phyloP scores from a whole-genome alignment of 64 coral and sea anemone genomes.

The Anthopleura sola region DNA sequence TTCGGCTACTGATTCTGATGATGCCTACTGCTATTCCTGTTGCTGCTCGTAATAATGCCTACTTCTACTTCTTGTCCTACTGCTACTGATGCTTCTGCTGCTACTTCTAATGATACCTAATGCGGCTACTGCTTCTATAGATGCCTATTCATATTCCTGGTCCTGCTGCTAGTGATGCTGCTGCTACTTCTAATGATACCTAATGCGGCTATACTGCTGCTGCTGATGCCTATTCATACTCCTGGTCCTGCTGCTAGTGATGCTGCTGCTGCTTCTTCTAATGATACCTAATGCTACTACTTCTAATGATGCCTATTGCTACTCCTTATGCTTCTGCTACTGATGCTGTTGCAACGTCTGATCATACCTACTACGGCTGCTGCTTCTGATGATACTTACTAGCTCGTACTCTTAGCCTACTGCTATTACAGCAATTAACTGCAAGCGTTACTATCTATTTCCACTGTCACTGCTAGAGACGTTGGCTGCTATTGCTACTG shows the following conservation, averaged over 20 bases:
- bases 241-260: neutral
- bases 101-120: neutral
- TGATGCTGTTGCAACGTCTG: neutral
- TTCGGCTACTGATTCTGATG: neutral
- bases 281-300: neutral
- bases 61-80: neutral
- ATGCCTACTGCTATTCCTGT: neutral
- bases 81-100: slow-evolving; percentile 3
- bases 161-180: neutral
- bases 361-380: no score
- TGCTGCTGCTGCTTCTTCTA: neutral
- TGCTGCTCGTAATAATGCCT: no score
- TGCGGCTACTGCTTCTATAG: no score
- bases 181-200: neutral
- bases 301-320: neutral
- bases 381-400: neutral
- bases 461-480: no score
- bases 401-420: no score
- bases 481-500: neutral
- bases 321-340: neutral
- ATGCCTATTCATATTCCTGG: neutral
- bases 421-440: no score
- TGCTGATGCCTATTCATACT: neutral
- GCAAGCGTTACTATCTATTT: no score
- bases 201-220: neutral